Base-by-base conservation (phyloP, 35 echinoderm and acorn worm species). In the Chiridota heheva region DNA sequence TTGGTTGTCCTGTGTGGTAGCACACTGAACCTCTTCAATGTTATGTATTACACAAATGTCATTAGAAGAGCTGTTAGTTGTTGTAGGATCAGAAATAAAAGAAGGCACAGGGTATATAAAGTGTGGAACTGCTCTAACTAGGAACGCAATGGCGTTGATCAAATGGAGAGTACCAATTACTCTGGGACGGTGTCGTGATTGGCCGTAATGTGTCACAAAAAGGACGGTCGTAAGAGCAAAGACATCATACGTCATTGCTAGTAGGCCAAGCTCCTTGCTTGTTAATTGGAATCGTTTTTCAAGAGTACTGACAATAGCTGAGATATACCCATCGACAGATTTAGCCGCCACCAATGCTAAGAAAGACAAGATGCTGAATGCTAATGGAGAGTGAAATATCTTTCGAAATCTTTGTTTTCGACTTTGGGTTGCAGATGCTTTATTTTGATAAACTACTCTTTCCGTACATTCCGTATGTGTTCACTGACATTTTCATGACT, bases 221-320 rank as follows among this genome's bases (percentile, higher is more conserved):
- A 86, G 5, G 5, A 68, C 44, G 8, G 72, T 76, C 31, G 73
- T 36, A 4, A 86, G 58, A 3, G 72, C 28, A 16, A 74, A 40
- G 5, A 86, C 72, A 4, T 86, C 84, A 40, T 86, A 77, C 29
- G 78, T 48, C 10, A 60, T 86, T 7, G 70, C 18, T 20, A 77
- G 56, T 1, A 60, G n/a, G 29, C 70, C 84, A 17, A 60, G 46
- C 42, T 64, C 7, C 8, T 57, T 76, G 45, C 72, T 86, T 15
- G 72, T 44, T n/a, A 86, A 42, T 55, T 86, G 84, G 43, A 76
- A 86, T 2, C 72, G 72, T 56, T 77, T 76, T 34, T 77, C 71
- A 30, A 86, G 42, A 12, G 72, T 86, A 39, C 70, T 76, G 15
- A 78, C 67, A 28, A 62, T 32, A 37, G 71, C 84, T 16, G 55